Conservation (phyloP, 2,797 vertebrate genomes). For the Anableps anableps region DNA sequence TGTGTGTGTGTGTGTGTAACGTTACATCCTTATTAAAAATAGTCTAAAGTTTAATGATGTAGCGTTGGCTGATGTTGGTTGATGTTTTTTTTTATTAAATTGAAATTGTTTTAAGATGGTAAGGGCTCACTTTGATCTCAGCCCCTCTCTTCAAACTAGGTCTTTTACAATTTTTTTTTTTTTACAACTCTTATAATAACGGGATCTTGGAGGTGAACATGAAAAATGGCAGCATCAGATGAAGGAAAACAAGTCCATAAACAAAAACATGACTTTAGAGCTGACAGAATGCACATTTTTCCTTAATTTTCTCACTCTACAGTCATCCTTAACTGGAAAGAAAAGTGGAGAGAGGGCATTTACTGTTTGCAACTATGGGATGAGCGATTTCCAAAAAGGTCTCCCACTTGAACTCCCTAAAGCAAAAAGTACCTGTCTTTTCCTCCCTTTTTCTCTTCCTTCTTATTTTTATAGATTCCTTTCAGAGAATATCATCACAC, state of each 20-base stretch:
- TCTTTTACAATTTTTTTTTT: background rate
- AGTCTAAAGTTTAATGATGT: background rate
- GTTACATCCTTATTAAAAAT: background rate
- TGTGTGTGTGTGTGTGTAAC: too few species aligned
- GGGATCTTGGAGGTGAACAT: constrained; percentile 16
- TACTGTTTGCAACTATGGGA: constrained; percentile 24
- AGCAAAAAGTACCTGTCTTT: constrained; percentile 43
- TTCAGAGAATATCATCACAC: constrained; percentile 47
- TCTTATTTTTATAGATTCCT: constrained; percentile 50
- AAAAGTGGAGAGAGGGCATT: constrained; percentile 30
- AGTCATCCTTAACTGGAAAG: constrained; percentile 17
- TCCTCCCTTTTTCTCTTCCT: constrained; percentile 24
- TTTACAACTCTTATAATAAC: background rate
- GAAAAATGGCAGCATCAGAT: constrained; percentile 33
- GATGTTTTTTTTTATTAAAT: background rate
- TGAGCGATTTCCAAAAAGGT: constrained; percentile 50
- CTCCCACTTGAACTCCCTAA: constrained; percentile 46
- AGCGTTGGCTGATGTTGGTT: background rate
- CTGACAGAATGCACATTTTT: constrained; percentile 22
- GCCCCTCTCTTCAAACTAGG: background rate
- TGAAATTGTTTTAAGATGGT: background rate
- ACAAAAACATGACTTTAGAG: constrained; percentile 29
- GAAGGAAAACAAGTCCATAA: constrained; percentile 25
- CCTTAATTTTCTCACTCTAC: constrained; percentile 12
- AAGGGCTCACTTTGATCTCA: background rate